Base-by-base conservation (phyloP, 2,888 invertebrate species). In the Luffia ferchaultella region DNA sequence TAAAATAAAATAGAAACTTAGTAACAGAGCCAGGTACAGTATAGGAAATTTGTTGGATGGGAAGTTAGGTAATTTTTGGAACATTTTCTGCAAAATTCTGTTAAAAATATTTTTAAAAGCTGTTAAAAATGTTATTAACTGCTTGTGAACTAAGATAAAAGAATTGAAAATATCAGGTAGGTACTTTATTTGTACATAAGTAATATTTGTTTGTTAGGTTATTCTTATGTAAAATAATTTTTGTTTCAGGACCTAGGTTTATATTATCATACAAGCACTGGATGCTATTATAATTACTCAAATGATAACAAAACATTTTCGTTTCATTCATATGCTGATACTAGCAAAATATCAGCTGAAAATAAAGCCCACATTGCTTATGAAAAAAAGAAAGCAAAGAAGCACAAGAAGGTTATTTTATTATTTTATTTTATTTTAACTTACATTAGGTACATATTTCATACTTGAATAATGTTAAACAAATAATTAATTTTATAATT, bases 201-300 rank as follows among this genome's bases (percentile, higher is more conserved):
- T n/a, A n/a, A n/a, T n/a, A n/a, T n/a, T n/a, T n/a, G n/a, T n/a
- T n/a, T n/a, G n/a, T n/a, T n/a, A n/a, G n/a, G n/a, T 30, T 30
- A 30, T 30, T 30, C 12, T 30, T 12, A 30, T 7, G 5, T 48
- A 12, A 19, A 30, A 15, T 16, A 44, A 12, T 16, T n/a, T 16
- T 48, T 46, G n/a, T 59, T 62, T 44, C 64, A 96, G 96, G 92
- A 93, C 68, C 88, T 91, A 61, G 92, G 93, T 1, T 80, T 97
- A 20, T 96, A 96, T 68, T 97, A 96, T 67, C 95, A 97, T 72
- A 93, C 93, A 3, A 89, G 91, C 57, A 90, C 90, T 20, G 92
- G 92, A 2, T 93, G 90, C 50, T 97, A 96, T 70, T 92, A 95
- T 64, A 88, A 86, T 61, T 96, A 93, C 66, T 91, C 96, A 60